A percentile compares a stretch with the other conserved stretches of the same genome.
phyloP scores from a whole-genome alignment of 2,888 invertebrate genomes.

The Dicyrtomina minuta region DNA sequence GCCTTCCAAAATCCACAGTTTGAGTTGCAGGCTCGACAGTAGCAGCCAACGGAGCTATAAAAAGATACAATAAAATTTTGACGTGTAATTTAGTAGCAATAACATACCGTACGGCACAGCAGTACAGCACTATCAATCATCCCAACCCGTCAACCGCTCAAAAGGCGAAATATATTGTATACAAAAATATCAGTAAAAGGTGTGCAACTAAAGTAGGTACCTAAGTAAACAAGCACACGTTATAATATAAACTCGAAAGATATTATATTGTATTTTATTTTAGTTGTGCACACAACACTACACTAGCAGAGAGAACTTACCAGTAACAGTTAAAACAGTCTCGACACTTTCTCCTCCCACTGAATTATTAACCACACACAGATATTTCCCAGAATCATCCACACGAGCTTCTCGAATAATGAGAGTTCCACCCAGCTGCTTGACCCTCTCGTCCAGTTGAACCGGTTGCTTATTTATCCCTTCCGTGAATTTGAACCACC shows the following conservation, averaged over 20 bases:
- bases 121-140: not conserved
- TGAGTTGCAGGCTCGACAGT: conserved; percentile 87
- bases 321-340: conserved; percentile 85
- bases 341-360: conserved; percentile 89
- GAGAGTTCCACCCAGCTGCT: conserved; percentile 89
- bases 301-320: no score
- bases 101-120: no score
- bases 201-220: no score
- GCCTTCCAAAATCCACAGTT: conserved; percentile 89
- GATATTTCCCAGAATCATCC: conserved; percentile 89
- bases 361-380: conserved; percentile 91
- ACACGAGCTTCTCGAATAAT: conserved; percentile 88
- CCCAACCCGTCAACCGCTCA: no score
- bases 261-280: no score
- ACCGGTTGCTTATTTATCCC: conserved; percentile 86
- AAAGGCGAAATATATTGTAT: no score
- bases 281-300: no score
- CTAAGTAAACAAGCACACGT: no score
- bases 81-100: not conserved
- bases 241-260: no score
- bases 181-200: no score
- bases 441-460: conserved; percentile 81
- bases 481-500: conserved; percentile 92
- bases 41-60: conserved; percentile 76
- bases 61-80: conserved; percentile 6